Conservation (phyloP, 2,797 vertebrate species). For the Rhincodon typus region DNA sequence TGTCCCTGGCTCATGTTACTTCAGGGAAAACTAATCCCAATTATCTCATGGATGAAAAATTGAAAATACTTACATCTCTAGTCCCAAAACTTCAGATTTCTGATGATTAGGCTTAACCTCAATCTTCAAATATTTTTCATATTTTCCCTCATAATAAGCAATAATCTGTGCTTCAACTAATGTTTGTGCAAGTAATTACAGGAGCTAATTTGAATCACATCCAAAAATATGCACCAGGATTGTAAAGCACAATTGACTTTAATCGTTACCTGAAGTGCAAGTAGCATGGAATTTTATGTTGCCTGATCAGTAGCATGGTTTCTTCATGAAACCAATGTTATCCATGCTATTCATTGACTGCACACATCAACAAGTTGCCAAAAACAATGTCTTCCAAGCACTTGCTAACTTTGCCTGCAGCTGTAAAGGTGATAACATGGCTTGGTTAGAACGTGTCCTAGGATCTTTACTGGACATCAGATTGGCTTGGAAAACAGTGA, state of each 20-base stretch:
- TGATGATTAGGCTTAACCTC: neutral
- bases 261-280: neutral
- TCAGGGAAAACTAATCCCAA: neutral
- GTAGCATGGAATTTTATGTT: neutral
- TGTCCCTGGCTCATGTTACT: neutral
- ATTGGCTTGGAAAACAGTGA: neutral
- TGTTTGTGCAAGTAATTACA: neutral
- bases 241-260: neutral
- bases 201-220: neutral
- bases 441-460: neutral
- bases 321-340: neutral
- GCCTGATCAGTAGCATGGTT: neutral
- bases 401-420: neutral
- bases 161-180: neutral
- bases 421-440: neutral
- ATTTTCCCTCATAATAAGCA: neutral
- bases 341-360: neutral
- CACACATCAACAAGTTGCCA: neutral
- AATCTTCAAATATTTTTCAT: neutral
- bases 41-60: neutral
- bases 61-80: neutral
- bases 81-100: neutral
- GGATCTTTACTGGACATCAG: neutral
- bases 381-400: neutral
- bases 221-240: neutral